Percentiles rank a stretch among this genome's conserved stretches.
These are phyloP conservation scores for Pygocentrus nattereri DNA, from an alignment of 2,797 vertebrate species.

Conservation along the genomic window DNA sequence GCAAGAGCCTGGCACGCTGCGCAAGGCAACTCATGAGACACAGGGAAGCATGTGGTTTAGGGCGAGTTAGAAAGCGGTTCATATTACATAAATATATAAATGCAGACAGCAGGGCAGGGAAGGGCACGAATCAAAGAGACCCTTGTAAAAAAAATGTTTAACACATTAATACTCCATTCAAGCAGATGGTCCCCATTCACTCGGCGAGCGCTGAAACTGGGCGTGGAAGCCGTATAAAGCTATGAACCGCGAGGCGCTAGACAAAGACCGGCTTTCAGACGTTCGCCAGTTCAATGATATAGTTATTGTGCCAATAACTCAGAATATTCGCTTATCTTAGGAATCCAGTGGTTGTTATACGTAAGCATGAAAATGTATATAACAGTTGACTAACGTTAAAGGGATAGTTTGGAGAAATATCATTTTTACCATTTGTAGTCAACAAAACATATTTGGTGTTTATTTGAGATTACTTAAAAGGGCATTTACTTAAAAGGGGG, in stretches of 20 bases:
- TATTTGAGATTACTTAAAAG: no score
- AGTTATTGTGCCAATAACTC: slow-evolving; percentile 3
- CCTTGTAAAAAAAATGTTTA: slow-evolving; percentile 50
- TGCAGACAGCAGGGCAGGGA: slow-evolving; percentile 32
- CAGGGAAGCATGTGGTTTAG: slow-evolving; percentile 50
- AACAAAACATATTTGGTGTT: no score
- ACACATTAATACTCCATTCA: slow-evolving; percentile 54
- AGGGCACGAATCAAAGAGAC: slow-evolving; percentile 48
- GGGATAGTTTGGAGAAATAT: no score
- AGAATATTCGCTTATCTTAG: slow-evolving; percentile 3
- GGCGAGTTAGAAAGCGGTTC: slow-evolving; percentile 47
- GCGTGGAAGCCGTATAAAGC: slow-evolving; percentile 50
- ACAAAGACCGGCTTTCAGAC: slow-evolving; percentile 33
- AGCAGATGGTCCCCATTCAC: slow-evolving; percentile 57
- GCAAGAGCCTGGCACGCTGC: slow-evolving; percentile 3
- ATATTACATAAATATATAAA: slow-evolving; percentile 51
- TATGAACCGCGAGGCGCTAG: slow-evolving; percentile 40
- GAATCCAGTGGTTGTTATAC: background rate
- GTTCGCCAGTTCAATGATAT: slow-evolving; percentile 25
- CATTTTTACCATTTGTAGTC: no score
- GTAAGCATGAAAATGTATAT: background rate
- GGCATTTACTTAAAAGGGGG: no score
- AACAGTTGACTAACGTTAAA: no score
- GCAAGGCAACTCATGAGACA: slow-evolving; percentile 35
- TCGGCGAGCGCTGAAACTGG: slow-evolving; percentile 46